These are phyloP conservation scores for Odobenus rosmarus DNA, from an alignment of 2,113 vertebrate species.

Conservation along the genomic window DNA sequence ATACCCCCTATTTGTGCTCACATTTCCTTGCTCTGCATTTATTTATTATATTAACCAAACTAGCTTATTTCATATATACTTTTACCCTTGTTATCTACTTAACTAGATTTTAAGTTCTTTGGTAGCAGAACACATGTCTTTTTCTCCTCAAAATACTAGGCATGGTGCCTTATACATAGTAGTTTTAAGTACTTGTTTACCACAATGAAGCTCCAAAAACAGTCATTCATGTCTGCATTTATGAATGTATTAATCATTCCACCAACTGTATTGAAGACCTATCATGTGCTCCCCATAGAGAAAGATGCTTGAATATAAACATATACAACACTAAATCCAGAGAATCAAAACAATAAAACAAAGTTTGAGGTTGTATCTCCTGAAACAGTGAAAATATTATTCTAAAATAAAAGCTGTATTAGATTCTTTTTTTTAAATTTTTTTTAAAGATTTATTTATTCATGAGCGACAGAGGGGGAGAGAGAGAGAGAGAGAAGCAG, in stretches of 20 bases:
- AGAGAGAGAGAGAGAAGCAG: no score
- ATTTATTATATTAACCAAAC: neutral
- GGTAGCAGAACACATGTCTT: neutral
- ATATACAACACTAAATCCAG: neutral
- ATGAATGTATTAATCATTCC: neutral
- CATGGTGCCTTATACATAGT: neutral
- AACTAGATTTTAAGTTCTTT: neutral
- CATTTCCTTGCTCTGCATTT: rapidly evolving
- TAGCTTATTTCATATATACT: neutral
- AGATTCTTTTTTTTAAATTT: no score
- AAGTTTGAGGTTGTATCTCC: neutral
- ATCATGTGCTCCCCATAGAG: neutral
- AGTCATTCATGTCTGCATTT: neutral
- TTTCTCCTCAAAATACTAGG: neutral
- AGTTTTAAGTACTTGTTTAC: neutral
- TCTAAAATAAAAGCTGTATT: neutral
- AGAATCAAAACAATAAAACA: neutral
- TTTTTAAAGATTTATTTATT: no score
- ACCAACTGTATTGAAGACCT: neutral
- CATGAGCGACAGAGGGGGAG: no score
- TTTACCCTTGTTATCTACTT: neutral
- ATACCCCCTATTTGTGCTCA: rapidly evolving
- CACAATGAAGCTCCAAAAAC: neutral
- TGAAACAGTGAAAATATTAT: neutral
- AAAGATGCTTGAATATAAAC: neutral